Evolutionary conservation across 2,113 vertebrate genomes (phyloP).

Genomic region (Myiopsitta monachus): DNA sequence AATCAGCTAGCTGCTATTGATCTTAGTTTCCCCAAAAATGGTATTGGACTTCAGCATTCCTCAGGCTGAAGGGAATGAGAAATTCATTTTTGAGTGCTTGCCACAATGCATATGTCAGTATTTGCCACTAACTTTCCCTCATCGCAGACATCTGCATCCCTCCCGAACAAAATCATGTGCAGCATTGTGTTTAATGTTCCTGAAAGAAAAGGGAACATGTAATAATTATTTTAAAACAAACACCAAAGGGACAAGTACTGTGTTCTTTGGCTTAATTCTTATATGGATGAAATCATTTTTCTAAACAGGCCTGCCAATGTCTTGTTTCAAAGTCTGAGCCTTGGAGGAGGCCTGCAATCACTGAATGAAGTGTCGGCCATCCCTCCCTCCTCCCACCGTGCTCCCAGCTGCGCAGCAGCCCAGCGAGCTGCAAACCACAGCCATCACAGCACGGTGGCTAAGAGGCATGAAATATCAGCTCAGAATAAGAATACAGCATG

Average conservation of each 20-base stretch:
- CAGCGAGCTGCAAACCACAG: background rate
- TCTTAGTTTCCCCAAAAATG: background rate
- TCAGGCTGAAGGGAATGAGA: background rate
- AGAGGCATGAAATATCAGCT: background rate
- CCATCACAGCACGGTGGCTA: background rate
- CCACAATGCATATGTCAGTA: conserved; percentile 35
- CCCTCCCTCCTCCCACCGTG: background rate
- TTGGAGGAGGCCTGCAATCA: conserved; percentile 57
- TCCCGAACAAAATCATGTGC: conserved; percentile 65
- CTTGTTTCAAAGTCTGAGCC: conserved; percentile 73
- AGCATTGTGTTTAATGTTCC: conserved; percentile 75
- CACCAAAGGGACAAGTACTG: conserved; percentile 77
- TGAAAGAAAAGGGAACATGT: conserved; percentile 76
- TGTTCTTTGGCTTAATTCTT: conserved; percentile 75
- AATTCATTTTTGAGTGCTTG: conserved; percentile 29
- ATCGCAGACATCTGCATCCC: conserved; percentile 21
- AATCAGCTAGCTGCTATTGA: conserved; percentile 45
- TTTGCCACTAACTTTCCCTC: conserved; percentile 48
- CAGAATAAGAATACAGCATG: background rate
- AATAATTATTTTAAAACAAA: conserved; percentile 83
- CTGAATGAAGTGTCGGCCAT: conserved; percentile 61
- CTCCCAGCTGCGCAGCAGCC: background rate
- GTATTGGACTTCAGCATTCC: conserved; percentile 18
- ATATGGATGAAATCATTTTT: conserved; percentile 76
- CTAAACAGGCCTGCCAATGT: conserved; percentile 68